A percentile compares a stretch with the other conserved stretches of the same genome.
phyloP scores from a whole-genome alignment of 1,140 invertebrate species.

The Anoplolepis gracilipes region DNA sequence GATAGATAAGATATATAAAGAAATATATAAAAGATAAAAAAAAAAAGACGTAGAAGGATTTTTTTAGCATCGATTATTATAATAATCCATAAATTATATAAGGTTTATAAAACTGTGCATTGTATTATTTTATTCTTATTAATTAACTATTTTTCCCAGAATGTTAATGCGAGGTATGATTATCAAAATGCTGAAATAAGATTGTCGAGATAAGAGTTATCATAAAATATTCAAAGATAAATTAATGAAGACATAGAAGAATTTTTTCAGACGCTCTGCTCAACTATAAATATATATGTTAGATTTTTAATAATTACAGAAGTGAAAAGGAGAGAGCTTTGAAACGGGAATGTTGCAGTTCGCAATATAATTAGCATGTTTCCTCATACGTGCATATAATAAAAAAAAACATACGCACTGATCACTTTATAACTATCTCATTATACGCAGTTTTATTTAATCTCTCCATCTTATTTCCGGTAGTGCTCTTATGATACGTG shows the following conservation, averaged over 20 bases:
- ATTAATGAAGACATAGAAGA: not conserved
- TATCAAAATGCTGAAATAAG: not conserved
- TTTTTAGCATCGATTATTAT: too few species aligned
- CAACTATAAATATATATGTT: not conserved
- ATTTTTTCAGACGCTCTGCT: not conserved
- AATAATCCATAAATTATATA: too few species aligned
- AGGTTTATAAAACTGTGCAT: too few species aligned
- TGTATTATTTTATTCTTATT: too few species aligned
- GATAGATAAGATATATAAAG: too few species aligned
- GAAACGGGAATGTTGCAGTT: not conserved
- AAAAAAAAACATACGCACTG: not conserved
- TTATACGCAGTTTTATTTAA: constrained; percentile 21
- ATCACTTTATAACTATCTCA: constrained; percentile 32
- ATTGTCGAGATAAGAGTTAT: too few species aligned
- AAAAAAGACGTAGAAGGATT: too few species aligned
- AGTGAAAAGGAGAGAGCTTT: not conserved
- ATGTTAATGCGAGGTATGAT: not conserved
- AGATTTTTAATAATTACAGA: not conserved
- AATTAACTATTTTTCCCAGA: not conserved
- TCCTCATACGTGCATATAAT: not conserved
- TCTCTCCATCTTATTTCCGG: constrained; percentile 34
- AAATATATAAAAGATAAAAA: too few species aligned
- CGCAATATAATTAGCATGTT: constrained; percentile 6
- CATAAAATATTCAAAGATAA: not conserved
- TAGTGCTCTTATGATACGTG: not conserved